Base-by-base conservation (phyloP, 2,113 vertebrate species). In the Thamnophis sirtalis region DNA sequence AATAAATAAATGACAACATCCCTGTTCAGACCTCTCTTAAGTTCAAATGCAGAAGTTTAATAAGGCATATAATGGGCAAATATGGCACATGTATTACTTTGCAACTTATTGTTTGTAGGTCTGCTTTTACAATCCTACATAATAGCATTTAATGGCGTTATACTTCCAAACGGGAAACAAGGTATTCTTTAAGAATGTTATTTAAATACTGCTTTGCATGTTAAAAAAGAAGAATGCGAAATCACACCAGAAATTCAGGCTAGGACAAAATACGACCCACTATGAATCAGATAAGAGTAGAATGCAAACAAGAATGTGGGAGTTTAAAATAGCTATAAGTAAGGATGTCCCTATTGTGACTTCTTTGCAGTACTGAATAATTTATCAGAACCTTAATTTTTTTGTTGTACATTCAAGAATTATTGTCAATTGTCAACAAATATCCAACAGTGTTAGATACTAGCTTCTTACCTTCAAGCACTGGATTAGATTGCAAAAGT, bases 401-500 rank as follows among this genome's bases (percentile, higher is more conserved):
- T 28, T 9, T 87, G 50, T 48, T 80, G 68, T 56, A 48, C 7
- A 43, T 49, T 92, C 55, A 92, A 53, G 48, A 92, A 92, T 5
- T 24, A 56, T 92, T 80, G 28, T 2, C 51, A 21, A 60, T n/a
- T 5, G 1, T 53, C 13, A 11, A 10, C 80, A 86, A 1, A 22
- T 0, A 1, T 3, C 0, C 54, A 84, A 86, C 11, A 0, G 0
- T 0, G 22, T 0, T 9, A 0, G n/a, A 53, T 5, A 0, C 22
- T 58, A 89, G 19, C 87, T 24, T 95, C 98, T 98, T 98, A 99
- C 99, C 99, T 98, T 99, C 99, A 92, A 99, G 98, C 93, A 99
- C 99, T 2, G 99, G 99, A 96, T 99, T 99, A 88, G 99, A 99
- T 97, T 99, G 99, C 93, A 99, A 95, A 96, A 99, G 98, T 95